Base-by-base conservation (phyloP, 2,888 invertebrate genomes). In the Scelioninae gen. 2 region DNA sequence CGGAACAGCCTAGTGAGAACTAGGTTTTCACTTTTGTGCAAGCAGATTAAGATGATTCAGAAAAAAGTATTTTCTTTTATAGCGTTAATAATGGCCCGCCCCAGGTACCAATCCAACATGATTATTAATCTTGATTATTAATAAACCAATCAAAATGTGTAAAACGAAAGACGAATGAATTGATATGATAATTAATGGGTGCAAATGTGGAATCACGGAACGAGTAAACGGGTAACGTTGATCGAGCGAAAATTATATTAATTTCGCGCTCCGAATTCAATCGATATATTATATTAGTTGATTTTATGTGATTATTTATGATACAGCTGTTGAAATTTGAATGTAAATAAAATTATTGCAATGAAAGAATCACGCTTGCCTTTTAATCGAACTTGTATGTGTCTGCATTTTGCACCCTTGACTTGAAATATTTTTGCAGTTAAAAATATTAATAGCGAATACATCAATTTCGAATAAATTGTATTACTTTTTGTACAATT, bases 91-190 rank as follows among this genome's bases (percentile, higher is more conserved):
- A 15, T 31, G 18, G 9, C 9, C 11, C n/a, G 60, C 46, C 37
- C 25, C 46, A 46, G 60, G n/a, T 10, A 37, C 2, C 9, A 18
- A 16, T n/a, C 13, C 19, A 53, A 43, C 16, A 28, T 15, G 33
- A 50, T 57, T n/a, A 58, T 72, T 77, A 76, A 77, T 78, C 22
- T 65, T 77, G 74, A 80, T 67, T 75, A 81, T 74, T 77, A 82
- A 78, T 82, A 83, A 82, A 79, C 79, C 78, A 81, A 84, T 83
- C 81, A 84, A 84, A 82, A 69, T 81, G 80, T 48, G 18, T 31
- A 18, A 55, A 37, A 37, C 9, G 10, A 43, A 16, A 55, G 11
- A 19, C 22, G 33, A 63, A 63, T 25, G n/a, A n/a, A n/a, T n/a
- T n/a, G n/a, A n/a, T n/a, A n/a, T n/a, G 9, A 60, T 37, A 39